Base-by-base conservation (phyloP, 2,797 vertebrate species). In the Eulemur coronatus region DNA sequence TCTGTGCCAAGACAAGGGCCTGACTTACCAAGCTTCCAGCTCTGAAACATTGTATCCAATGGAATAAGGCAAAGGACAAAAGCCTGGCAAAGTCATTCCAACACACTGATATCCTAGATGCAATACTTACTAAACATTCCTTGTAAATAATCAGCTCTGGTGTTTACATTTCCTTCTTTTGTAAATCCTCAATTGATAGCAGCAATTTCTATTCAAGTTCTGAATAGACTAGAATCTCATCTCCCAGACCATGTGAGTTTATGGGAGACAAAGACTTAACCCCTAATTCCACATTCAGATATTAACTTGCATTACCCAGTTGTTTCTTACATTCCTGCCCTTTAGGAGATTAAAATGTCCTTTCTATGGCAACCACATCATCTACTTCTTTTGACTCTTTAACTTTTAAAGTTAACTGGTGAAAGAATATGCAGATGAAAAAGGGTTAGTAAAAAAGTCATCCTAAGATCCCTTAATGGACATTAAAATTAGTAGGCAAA, bases 341-440 rank as follows among this genome's bases (percentile, higher is more conserved):
- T 14, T 72, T 14, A 81, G n/a, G 70, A 50, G 7, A 73, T 14
- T 11, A 72, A 61, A 33, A 7, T 18, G 26, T 81, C 76, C 35
- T 63, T 61, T n/a, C 38, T 81, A n/a, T 0, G n/a, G 33, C n/a
- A 52, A n/a, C 4, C 3, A 2, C 35, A 28, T 61, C 35, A 35
- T 69, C 26, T n/a, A 10, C 15, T 57, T 76, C 35, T 69, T 67
- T 52, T 28, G 30, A 81, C 30, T 69, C 48, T 43, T 46, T 41
- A 80, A 81, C 6, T 38, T 28, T 38, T 76, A 72, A 85, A 69
- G n/a, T 86, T 57, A 86, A 43, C 67, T 38, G 50, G 52, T 87
- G 70, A 48, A 85, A 69, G 48, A 41, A 73, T 3, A 28, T 61
- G 50, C 30, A 69, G 43, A 70, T 48, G 20, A n/a, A 75, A 78